Evolutionary conservation across 2,113 vertebrate genomes (phyloP).

Genomic region (Ivindomyrus marchei): DNA sequence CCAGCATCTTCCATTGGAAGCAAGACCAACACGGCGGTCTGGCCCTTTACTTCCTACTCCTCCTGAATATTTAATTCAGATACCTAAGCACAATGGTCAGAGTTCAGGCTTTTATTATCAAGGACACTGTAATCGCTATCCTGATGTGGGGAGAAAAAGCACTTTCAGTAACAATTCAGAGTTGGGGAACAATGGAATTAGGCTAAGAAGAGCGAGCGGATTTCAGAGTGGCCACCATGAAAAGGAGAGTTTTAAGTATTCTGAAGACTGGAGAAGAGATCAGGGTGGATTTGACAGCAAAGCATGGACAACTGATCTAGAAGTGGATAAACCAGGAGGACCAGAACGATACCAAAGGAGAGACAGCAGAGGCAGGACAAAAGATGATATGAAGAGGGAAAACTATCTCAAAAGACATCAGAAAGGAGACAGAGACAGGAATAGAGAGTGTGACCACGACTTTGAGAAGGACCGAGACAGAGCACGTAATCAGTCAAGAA

Average conservation of each 20-base stretch:
- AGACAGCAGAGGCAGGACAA: constrained; percentile 5
- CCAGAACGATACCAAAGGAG: constrained; percentile 27
- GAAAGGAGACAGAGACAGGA: constrained; percentile 41
- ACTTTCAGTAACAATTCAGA: constrained; percentile 45
- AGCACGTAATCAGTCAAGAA: constrained; percentile 6
- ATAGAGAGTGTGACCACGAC: not conserved
- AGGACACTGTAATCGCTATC: constrained; percentile 38
- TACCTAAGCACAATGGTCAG: constrained; percentile 39
- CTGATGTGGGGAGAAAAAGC: constrained; percentile 51
- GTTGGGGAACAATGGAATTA: constrained; percentile 45
- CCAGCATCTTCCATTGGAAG: constrained; percentile 44
- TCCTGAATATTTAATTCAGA: constrained; percentile 51
- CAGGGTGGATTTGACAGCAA: constrained; percentile 45
- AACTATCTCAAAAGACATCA: constrained; percentile 39
- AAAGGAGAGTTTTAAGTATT: constrained; percentile 47
- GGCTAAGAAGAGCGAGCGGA: constrained; percentile 39
- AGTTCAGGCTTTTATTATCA: constrained; percentile 48
- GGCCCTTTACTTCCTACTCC: constrained; percentile 78
- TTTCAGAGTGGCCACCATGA: constrained; percentile 60
- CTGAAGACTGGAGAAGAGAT: constrained; percentile 63
- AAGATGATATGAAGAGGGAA: constrained; percentile 40
- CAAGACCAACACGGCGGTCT: constrained; percentile 56
- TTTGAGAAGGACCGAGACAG: not conserved
- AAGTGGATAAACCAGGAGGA: constrained; percentile 33
- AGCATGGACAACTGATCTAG: constrained; percentile 43